These are phyloP conservation scores for Dexiosoma caninum DNA, from an alignment of 2,888 invertebrate genomes.

Conservation along the genomic window DNA sequence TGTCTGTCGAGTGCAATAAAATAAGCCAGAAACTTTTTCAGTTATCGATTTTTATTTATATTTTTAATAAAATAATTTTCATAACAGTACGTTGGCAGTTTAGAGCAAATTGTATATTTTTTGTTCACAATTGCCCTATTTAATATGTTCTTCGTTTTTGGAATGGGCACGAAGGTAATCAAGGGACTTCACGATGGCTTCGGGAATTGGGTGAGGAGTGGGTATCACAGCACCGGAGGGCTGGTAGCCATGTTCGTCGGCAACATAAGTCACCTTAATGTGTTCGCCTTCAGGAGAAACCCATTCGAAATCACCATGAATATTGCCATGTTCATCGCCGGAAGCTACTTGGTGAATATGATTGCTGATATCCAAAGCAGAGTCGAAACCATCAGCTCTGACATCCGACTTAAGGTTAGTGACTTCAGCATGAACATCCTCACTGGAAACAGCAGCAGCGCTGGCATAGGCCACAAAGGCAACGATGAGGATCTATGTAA, in stretches of 20 bases:
- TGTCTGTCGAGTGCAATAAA: too few species aligned
- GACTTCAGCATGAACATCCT: conserved; percentile 61
- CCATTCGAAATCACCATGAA: conserved; percentile 70
- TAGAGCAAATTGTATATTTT: neutral
- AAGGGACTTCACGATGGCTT: conserved; percentile 69
- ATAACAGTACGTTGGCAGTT: conserved; percentile 16
- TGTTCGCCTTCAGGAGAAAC: conserved; percentile 72
- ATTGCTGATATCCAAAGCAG: conserved; percentile 68
- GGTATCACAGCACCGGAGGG: conserved; percentile 66
- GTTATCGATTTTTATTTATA: too few species aligned
- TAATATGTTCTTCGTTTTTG: conserved; percentile 63
- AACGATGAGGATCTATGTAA: conserved; percentile 53
- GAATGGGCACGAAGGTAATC: conserved; percentile 79
- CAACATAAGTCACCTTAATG: conserved; percentile 69
- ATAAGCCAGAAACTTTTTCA: too few species aligned
- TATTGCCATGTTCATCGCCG: conserved; percentile 72
- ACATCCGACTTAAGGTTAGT: conserved; percentile 64
- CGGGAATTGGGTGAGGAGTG: conserved; percentile 67
- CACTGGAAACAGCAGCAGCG: conserved; percentile 30
- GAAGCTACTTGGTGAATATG: conserved; percentile 64
- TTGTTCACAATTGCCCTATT: neutral
- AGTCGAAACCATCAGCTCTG: conserved; percentile 70
- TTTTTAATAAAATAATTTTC: neutral
- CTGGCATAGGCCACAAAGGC: conserved; percentile 66
- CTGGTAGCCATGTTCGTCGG: conserved; percentile 72